phyloP scores from a whole-genome alignment of 1,140 invertebrate species.

The Bombus cullumanus region DNA sequence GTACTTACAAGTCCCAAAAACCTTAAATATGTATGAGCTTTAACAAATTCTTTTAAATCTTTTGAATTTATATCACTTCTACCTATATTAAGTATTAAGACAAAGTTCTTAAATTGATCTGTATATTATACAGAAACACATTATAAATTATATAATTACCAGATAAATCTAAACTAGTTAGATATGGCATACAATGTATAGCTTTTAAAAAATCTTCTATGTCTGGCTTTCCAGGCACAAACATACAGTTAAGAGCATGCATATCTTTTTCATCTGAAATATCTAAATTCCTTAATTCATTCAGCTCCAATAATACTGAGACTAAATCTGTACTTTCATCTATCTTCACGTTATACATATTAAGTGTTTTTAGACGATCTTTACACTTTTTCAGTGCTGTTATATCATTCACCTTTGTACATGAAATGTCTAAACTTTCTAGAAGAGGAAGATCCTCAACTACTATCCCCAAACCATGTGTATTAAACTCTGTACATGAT shows the following conservation, averaged over 20 bases:
- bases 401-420: conserved; percentile 88
- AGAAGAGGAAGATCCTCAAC: conserved; percentile 87
- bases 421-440: conserved; percentile 88
- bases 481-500: conserved; percentile 89
- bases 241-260: conserved; percentile 80
- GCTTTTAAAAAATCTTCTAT: conserved; percentile 82
- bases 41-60: conserved; percentile 83
- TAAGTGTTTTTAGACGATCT: conserved; percentile 85
- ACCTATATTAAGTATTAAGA: conserved; percentile 70
- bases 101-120: background rate
- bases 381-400: conserved; percentile 86
- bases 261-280: conserved; percentile 86
- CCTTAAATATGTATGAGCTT: conserved; percentile 81
- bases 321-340: conserved; percentile 81
- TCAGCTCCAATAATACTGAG: conserved; percentile 85
- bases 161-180: conserved; percentile 88
- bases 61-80: conserved; percentile 84
- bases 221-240: conserved; percentile 79
- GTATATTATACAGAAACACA: conserved; percentile 12
- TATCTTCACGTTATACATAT: conserved; percentile 87
- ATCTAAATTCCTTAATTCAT: conserved; percentile 86
- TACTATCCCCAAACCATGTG: conserved; percentile 87
- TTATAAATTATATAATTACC: conserved; percentile 76
- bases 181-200: conserved; percentile 84
- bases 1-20: conserved; percentile 87